Base-by-base conservation (phyloP, 1,140 invertebrate species). In the Drosophila pruinosa region DNA sequence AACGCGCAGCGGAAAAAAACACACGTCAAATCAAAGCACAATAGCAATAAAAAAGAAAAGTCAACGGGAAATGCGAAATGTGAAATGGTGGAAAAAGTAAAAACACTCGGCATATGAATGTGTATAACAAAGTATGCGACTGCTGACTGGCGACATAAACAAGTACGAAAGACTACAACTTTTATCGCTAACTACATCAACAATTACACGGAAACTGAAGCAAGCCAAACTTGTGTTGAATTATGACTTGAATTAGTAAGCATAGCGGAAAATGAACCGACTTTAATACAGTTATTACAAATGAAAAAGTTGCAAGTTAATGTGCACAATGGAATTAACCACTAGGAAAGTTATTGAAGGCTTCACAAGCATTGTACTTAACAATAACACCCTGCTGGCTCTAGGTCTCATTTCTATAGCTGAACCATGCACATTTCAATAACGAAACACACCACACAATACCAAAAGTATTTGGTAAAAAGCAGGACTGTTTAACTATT, bases 1-100 rank as follows among this genome's bases (percentile, higher is more conserved):
- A 70, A 43, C 59, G 28, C 54, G 1, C 52, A 57, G n/a, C 21
- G 14, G 4, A 28, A 58, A 62, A 53, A 52, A 17, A 31, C 2
- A 64, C 53, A 65, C 38, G 45, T 58, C 34, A 56, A 69, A 65
- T 72, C 62, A 72, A 43, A 57, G 52, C 17, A 59, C 26, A 72
- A 67, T 34, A 38, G 45, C 45, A 43, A 65, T 65, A 65, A 65
- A 71, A 53, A 52, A 31, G 43, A 48, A 50, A 26, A 54, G 8
- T 24, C 39, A 38, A 14, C 24, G 39, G 65, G 26, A 52, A 67
- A 67, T 39, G 34, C 4, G 28, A 56, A 67, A 28, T 21, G 28
- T n/a, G 24, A 50, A 45, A 34, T 45, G 53, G 10, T 24, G 19
- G 3, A 21, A 19, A 47, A n/a, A 34, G 7, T 8, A 19, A 22